phyloP scores from a whole-genome alignment of 2,888 invertebrate genomes.

The Melolontha melolontha region DNA sequence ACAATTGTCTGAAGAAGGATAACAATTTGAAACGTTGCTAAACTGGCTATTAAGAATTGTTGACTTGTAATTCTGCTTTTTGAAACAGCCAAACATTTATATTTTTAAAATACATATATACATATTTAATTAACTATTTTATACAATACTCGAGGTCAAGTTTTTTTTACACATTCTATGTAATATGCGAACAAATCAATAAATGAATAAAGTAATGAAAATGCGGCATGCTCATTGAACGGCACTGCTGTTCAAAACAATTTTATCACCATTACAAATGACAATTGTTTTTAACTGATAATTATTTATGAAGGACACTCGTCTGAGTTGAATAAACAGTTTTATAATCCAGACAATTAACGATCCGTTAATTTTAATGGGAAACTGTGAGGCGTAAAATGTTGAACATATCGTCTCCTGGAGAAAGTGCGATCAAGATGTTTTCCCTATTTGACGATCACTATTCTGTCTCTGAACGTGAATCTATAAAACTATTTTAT shows the following conservation, averaged over 20 bases:
- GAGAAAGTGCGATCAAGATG: no score
- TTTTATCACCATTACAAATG: slow-evolving; percentile 45
- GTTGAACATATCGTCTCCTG: not conserved
- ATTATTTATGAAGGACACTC: slow-evolving; percentile 42
- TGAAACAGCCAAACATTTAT: no score
- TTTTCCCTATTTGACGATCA: no score
- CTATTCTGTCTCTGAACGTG: no score
- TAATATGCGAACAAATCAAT: slow-evolving; percentile 21
- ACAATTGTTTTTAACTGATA: slow-evolving; percentile 43
- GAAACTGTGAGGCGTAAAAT: slow-evolving; percentile 14
- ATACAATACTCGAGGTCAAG: no score
- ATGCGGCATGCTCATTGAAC: slow-evolving; percentile 31
- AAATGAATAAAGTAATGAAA: slow-evolving; percentile 21
- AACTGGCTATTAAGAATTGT: no score
- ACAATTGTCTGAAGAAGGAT: no score
- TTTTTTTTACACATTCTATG: not conserved
- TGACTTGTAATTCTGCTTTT: no score
- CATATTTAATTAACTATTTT: not conserved
- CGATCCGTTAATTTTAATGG: slow-evolving; percentile 15
- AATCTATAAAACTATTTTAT: no score
- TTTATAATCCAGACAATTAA: slow-evolving; percentile 34
- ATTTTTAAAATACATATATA: not conserved
- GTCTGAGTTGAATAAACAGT: slow-evolving; percentile 32
- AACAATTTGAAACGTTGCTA: no score
- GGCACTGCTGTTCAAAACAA: slow-evolving; percentile 37